Base-by-base conservation (phyloP, 2,888 invertebrate species). In the Mythimna impura region DNA sequence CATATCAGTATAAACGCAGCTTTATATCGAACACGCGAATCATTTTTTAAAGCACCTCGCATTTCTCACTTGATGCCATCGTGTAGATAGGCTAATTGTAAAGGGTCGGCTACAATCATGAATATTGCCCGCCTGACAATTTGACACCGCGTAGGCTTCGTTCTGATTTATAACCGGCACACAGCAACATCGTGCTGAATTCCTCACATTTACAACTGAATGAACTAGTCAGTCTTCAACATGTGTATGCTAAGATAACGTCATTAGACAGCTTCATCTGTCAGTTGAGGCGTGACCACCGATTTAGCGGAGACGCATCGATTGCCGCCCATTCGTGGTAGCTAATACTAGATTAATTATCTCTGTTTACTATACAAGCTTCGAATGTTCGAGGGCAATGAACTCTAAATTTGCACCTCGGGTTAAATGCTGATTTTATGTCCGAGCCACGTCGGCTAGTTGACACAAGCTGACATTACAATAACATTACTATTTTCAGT, bases 281-380 rank as follows among this genome's bases (percentile, higher is more conserved):
- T 84, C 80, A 75, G 67, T 25, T 70, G 81, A 69, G 66, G 64
- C 76, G 76, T 80, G 69, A 75, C 81, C 69, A 57, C 75, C 10
- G 69, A 74, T 68, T 34, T 83, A 80, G 83, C 81, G 20, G 66
- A 57, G 75, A 66, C 60, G 47, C 63, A 69, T 80, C 84, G 47
- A 66, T 69, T 69, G 50, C 54, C 65, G 25, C n/a, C 30, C 62
- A 64, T 80, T 74, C 43, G 69, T 43, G 50, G 55, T 69, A 64
- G 80, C 81, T 84, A 80, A 80, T 80, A 61, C 84, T 58, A 54
- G 76, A 75, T 84, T 80, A 80, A 80, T 74, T 84, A 75, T 62
- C 69, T 65, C 76, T 76, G 81, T 70, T 75, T 70, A 34, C 73
- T 61, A 22, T 55, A 55, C 66, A 66, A 75, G 57, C 52, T 47